phyloP scores from a whole-genome alignment of 2,113 vertebrate species.

The Anhinga anhinga region DNA sequence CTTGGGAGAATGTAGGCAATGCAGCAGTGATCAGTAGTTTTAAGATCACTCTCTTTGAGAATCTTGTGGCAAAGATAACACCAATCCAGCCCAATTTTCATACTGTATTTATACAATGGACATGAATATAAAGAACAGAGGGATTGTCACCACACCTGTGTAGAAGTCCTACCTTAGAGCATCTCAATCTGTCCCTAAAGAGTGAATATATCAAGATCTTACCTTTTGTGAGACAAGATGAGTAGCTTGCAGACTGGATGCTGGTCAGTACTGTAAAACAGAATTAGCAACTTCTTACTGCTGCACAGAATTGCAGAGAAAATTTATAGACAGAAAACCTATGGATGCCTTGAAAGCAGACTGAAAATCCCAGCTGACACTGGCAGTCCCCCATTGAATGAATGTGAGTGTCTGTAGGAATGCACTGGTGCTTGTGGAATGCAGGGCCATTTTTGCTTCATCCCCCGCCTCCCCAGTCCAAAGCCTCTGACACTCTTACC shows the following conservation, averaged over 20 bases:
- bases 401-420: neutral
- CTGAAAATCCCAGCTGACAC: slow-evolving; percentile 31
- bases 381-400: neutral
- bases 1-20: neutral
- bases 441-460: neutral
- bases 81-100: neutral
- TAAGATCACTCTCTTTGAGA: neutral
- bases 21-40: neutral
- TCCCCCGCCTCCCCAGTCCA: neutral
- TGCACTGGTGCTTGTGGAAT: slow-evolving; percentile 40
- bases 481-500: slow-evolving; percentile 62
- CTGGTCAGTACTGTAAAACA: slow-evolving; percentile 16
- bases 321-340: slow-evolving; percentile 2
- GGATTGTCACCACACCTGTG: neutral
- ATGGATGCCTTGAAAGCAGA: neutral
- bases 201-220: slow-evolving; percentile 58
- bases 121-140: neutral
- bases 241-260: slow-evolving; percentile 6
- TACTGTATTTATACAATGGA: neutral
- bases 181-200: neutral
- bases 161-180: neutral
- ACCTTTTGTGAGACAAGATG: slow-evolving; percentile 67
- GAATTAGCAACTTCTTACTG: neutral
- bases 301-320: neutral
- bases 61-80: neutral